Percentiles rank a stretch among this genome's conserved stretches.
Evolutionary conservation across 2,888 invertebrate genomes (phyloP).

Genomic region (Amblyjoppa fuscipennis): DNA sequence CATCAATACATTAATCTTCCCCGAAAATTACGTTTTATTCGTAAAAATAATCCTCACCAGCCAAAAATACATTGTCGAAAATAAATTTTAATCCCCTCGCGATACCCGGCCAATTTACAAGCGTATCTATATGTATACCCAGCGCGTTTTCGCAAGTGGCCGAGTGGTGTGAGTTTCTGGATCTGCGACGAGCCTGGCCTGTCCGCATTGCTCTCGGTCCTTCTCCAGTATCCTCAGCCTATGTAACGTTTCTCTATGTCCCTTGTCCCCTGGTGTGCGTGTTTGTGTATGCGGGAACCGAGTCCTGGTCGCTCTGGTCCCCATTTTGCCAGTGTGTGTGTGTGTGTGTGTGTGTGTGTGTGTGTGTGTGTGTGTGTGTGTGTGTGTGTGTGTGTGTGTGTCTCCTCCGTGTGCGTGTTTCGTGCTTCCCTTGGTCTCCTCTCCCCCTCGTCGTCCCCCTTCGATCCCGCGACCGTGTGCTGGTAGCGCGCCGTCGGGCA

Average conservation of each 20-base stretch:
- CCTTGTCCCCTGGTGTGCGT: conserved; percentile 26
- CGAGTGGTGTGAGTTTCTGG: conserved; percentile 48
- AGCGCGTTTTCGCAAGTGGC: conserved; percentile 47
- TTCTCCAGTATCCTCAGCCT: conserved; percentile 38
- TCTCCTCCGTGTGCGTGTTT: conserved; percentile 52
- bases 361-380: conserved; percentile 13
- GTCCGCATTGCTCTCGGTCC: conserved; percentile 61
- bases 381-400: conserved; percentile 20
- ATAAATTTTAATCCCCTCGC: too few species aligned
- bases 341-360: conserved; percentile 11
- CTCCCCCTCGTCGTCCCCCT: conserved; percentile 39
- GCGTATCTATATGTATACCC: background rate
- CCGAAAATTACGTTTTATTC: too few species aligned
- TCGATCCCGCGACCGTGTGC: conserved; percentile 67
- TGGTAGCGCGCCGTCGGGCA: conserved; percentile 54
- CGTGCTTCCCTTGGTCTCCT: conserved; percentile 65
- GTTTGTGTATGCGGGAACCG: conserved; percentile 74
- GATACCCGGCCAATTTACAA: too few species aligned
- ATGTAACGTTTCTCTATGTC: conserved; percentile 67
- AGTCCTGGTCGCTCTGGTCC: conserved; percentile 73
- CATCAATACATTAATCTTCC: too few species aligned
- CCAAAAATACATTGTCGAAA: too few species aligned
- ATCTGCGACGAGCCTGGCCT: conserved; percentile 43
- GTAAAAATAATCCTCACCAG: too few species aligned
- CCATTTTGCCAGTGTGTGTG: background rate